Conservation (phyloP, 2,113 vertebrate species). For the Lasiurus cinereus region DNA sequence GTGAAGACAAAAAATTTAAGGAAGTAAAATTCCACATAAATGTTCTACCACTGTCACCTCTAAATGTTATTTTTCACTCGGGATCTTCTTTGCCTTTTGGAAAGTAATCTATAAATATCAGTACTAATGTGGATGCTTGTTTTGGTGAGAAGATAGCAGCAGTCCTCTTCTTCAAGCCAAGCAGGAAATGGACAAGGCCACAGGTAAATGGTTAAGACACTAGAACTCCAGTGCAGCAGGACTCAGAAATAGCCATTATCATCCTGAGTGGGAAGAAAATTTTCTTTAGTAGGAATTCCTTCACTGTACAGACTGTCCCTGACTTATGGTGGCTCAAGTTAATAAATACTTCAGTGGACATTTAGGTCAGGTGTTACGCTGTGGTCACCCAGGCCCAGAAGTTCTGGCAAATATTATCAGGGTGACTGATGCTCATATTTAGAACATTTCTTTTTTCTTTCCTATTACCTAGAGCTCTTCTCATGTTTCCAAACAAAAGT, state of each 20-base stretch:
- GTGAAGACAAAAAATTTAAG: neutral
- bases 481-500: neutral
- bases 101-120: neutral
- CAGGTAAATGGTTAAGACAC: neutral
- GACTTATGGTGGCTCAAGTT: neutral
- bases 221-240: neutral
- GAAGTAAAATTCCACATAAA: neutral
- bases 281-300: neutral
- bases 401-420: slow-evolving; percentile 2
- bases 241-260: neutral
- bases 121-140: neutral
- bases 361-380: slow-evolving; percentile 10
- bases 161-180: neutral
- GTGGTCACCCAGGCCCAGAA: neutral
- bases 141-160: neutral
- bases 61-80: neutral
- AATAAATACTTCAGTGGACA: neutral
- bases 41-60: neutral
- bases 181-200: neutral
- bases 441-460: slow-evolving; percentile 42
- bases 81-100: neutral
- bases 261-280: neutral
- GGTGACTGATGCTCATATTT: neutral
- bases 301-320: neutral
- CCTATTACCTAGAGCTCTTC: neutral